A percentile compares a stretch with the other conserved stretches of the same genome.
These are phyloP conservation scores for Metallyticus violacea DNA, from an alignment of 2,888 invertebrate species.

Conservation along the genomic window DNA sequence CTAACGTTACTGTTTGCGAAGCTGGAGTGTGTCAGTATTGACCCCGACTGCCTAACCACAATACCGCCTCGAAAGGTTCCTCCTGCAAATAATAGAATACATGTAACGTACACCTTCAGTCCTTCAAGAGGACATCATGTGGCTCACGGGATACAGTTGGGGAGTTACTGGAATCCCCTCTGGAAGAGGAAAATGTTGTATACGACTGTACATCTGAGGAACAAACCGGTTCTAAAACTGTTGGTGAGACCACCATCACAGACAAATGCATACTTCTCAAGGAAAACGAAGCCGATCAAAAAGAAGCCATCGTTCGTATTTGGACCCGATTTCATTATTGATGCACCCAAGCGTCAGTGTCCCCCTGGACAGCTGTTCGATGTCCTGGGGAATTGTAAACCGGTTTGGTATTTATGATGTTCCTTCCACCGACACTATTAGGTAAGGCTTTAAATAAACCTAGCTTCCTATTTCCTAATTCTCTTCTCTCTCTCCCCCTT, in stretches of 20 bases:
- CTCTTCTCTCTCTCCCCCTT: too few species aligned
- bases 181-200: neutral
- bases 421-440: neutral
- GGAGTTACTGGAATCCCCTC: neutral
- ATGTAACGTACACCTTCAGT: too few species aligned
- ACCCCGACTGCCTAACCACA: neutral
- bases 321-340: neutral
- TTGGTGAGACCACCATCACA: too few species aligned
- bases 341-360: neutral
- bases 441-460: too few species aligned
- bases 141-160: neutral
- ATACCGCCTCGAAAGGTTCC: too few species aligned
- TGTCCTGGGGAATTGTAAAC: neutral
- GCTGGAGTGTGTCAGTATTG: neutral
- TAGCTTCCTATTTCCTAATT: too few species aligned
- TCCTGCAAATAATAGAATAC: neutral
- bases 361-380: neutral
- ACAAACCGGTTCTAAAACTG: too few species aligned
- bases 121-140: neutral
- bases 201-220: too few species aligned
- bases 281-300: neutral
- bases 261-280: neutral
- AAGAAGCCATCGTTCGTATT: neutral
- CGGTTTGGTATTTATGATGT: neutral
- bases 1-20: neutral